phyloP scores from a whole-genome alignment of 2,888 invertebrate species.

The Heliconius ismenius region DNA sequence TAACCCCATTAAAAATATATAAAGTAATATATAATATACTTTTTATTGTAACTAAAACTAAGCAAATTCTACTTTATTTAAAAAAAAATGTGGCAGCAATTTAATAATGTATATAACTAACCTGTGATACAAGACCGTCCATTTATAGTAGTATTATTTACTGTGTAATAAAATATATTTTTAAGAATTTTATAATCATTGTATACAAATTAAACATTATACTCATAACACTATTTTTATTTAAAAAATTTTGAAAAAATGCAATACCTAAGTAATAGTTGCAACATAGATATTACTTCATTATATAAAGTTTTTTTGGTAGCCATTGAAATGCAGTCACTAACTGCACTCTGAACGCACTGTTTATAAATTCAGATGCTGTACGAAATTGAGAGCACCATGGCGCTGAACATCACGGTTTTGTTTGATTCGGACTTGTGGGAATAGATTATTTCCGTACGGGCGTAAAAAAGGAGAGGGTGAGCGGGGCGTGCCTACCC shows the following conservation, averaged over 20 bases:
- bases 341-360: too few relatives aligned
- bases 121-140: constrained; percentile 80
- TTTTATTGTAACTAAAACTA: constrained; percentile 11
- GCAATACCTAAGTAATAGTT: not conserved
- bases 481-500: too few relatives aligned
- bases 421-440: too few relatives aligned
- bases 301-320: too few relatives aligned
- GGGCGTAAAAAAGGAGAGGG: too few relatives aligned
- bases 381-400: too few relatives aligned
- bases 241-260: not conserved
- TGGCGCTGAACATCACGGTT: too few relatives aligned
- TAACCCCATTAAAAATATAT: constrained; percentile 5
- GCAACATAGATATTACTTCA: too few relatives aligned
- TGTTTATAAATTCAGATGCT: too few relatives aligned
- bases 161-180: constrained; percentile 35
- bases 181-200: constrained; percentile 34
- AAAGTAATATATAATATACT: constrained; percentile 6
- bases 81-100: constrained; percentile 44
- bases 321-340: too few relatives aligned
- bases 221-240: constrained; percentile 4
- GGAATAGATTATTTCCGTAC: too few relatives aligned
- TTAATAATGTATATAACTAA: constrained; percentile 68
- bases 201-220: constrained; percentile 36
- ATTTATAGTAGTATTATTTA: constrained; percentile 47
- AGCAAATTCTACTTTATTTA: constrained; percentile 14